Base-by-base conservation (phyloP, 2,888 invertebrate genomes). In the Pyrochroa serraticornis region DNA sequence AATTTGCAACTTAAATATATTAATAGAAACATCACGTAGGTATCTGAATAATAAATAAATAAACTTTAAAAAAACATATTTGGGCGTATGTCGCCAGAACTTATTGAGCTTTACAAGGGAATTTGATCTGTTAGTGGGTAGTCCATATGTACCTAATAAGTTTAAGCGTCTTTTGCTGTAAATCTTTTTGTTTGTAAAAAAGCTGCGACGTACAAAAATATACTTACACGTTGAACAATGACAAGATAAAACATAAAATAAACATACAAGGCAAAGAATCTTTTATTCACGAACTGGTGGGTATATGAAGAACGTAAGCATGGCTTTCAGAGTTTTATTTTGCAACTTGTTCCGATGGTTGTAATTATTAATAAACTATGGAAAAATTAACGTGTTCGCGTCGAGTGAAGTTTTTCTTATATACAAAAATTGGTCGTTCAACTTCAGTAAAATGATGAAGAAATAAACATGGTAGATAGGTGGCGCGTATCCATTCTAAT, bases 401-500 rank as follows among this genome's bases (percentile, higher is more conserved):
- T 22, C 5, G 22, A 22, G 22, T 22, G 22, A 22, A 22, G 22
- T 22, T 22, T n/a, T 22, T 22, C 22, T 22, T 22, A 3, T 22
- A 22, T 22, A 22, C 5, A 22, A 22, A 22, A 22, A 22, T 22
- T 22, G 30, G 8, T 7, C 14, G 8, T 42, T n/a, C 22, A 30
- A 5, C 12, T 42, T 22, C 2, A 3, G 13, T 8, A 54, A 38
- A 47, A 47, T 30, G 47, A 47, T n/a, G 33, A 41, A 32, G 13
- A 9, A 46, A 53, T 46, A 30, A 47, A 54, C 42, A 47, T 54
- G 34, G 31, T 34, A 41, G 49, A 41, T 12, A 12, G 49, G 34
- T 39, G 12, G 10, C 47, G 49, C 50, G 50, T 59, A 54, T 48
- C 49, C 44, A 55, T 49, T 33, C 58, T 63, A 63, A 63, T 63